These are phyloP conservation scores for Sericinus montela DNA, from an alignment of 2,888 invertebrate genomes.

Conservation along the genomic window DNA sequence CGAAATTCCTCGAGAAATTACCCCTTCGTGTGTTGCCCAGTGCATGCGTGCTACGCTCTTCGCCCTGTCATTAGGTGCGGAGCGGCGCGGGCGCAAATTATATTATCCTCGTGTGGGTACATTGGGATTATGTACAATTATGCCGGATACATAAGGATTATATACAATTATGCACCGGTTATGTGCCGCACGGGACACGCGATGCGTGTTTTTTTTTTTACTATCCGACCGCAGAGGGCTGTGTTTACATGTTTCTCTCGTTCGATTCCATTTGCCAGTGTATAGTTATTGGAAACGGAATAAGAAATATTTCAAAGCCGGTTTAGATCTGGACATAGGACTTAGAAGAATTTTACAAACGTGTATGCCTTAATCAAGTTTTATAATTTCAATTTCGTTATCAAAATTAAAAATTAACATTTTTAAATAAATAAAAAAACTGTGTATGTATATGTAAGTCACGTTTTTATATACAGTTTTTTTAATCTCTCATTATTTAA, in stretches of 20 bases:
- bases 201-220: constrained; percentile 34
- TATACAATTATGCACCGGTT: constrained; percentile 62
- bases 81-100: constrained; percentile 65
- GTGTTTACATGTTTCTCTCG: constrained; percentile 6
- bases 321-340: neutral
- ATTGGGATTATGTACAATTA: constrained; percentile 73
- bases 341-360: no score
- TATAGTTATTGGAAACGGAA: neutral
- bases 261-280: constrained; percentile 3
- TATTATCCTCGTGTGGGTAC: constrained; percentile 53
- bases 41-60: constrained; percentile 61
- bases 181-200: constrained; percentile 53
- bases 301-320: neutral
- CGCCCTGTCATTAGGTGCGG: constrained; percentile 64
- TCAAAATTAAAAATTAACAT: no score
- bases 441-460: no score
- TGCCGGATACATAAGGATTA: constrained; percentile 62
- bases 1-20: neutral
- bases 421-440: no score
- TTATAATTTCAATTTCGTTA: no score
- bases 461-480: no score
- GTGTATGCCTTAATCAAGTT: no score
- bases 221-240: constrained; percentile 7
- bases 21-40: constrained; percentile 32
- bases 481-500: no score